Percentiles rank a stretch among this genome's conserved stretches.
Evolutionary conservation across 2,888 invertebrate genomes (phyloP).

Genomic region (Caenorhabditis doughertyi): DNA sequence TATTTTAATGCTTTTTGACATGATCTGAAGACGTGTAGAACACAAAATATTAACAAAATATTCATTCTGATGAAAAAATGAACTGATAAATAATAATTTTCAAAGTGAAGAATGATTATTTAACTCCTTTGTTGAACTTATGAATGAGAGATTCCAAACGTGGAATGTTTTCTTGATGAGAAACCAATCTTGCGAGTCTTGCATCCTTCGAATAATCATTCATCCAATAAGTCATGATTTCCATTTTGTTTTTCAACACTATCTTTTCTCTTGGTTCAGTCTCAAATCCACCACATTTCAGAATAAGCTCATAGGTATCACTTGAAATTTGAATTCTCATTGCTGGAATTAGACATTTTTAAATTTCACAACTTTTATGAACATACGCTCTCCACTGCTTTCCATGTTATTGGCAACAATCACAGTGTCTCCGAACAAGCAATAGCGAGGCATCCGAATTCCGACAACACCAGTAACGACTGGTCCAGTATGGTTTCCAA

Average conservation of each 20-base stretch:
- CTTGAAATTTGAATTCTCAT: constrained; percentile 70
- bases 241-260: constrained; percentile 58
- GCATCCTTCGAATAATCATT: constrained; percentile 56
- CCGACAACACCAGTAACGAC: constrained; percentile 70
- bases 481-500: constrained; percentile 70
- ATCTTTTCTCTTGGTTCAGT: constrained; percentile 66
- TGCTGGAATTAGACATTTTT: constrained; percentile 51
- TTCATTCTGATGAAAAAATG: not conserved
- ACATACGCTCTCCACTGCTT: constrained; percentile 70
- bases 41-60: constrained; percentile 20
- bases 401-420: constrained; percentile 71
- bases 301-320: constrained; percentile 62
- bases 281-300: constrained; percentile 67
- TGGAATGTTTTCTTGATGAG: constrained; percentile 43
- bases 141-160: constrained; percentile 52
- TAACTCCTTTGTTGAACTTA: constrained; percentile 46
- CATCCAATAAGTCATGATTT: constrained; percentile 65
- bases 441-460: constrained; percentile 68
- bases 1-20: too few species aligned
- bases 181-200: constrained; percentile 41
- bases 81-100: not conserved
- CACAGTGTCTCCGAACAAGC: constrained; percentile 70
- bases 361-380: not conserved
- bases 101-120: not conserved
- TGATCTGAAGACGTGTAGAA: too few species aligned